phyloP scores from a whole-genome alignment of 1,140 invertebrate species.

The Orius laevigatus region DNA sequence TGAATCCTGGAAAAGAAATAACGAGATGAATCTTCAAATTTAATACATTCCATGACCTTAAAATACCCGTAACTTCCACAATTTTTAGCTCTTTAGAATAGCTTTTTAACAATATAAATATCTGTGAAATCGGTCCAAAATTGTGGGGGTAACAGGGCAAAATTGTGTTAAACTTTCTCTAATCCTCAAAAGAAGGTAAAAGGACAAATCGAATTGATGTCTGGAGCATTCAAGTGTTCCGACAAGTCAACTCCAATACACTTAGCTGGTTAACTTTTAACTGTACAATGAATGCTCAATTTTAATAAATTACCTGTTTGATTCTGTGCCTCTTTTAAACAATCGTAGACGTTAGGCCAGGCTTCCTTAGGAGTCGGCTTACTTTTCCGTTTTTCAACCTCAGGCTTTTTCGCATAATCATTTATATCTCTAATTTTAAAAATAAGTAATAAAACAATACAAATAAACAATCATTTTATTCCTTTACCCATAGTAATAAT shows the following conservation, averaged over 20 bases:
- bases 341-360: too few relatives aligned
- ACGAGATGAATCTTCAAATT: constrained; percentile 14
- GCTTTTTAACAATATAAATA: background rate
- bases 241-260: too few relatives aligned
- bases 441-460: background rate
- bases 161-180: background rate
- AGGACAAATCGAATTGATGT: too few relatives aligned
- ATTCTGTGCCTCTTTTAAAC: too few relatives aligned
- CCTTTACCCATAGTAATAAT: background rate
- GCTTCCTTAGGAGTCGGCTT: too few relatives aligned
- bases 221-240: too few relatives aligned
- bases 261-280: too few relatives aligned
- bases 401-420: too few relatives aligned
- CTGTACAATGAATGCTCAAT: too few relatives aligned
- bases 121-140: constrained; percentile 52
- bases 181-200: background rate
- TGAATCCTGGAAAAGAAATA: constrained; percentile 39
- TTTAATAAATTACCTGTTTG: too few relatives aligned
- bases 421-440: background rate
- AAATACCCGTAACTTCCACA: background rate
- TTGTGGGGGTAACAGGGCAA: constrained; percentile 46
- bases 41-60: background rate
- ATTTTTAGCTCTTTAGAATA: background rate
- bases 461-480: background rate
- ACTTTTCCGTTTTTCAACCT: too few relatives aligned